Evolutionary conservation across 2,113 vertebrate genomes (phyloP).

Genomic region (Dolichotis patagonum): DNA sequence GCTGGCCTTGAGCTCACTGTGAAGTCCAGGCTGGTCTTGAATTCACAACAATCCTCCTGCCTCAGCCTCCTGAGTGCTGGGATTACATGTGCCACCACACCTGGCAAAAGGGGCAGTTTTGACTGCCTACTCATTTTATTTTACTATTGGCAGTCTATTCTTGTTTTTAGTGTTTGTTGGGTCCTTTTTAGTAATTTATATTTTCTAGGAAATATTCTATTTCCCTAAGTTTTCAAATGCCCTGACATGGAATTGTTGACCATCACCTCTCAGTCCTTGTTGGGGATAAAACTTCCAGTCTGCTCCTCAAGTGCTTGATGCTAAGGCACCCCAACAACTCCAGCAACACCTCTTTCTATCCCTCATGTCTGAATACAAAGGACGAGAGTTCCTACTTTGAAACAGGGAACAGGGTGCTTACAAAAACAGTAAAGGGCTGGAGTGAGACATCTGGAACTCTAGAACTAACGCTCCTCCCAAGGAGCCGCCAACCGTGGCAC

Average conservation of each 20-base stretch:
- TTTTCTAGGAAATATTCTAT: conserved; percentile 28
- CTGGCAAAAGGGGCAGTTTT: not conserved
- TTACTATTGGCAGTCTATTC: not conserved
- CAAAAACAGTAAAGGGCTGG: not conserved
- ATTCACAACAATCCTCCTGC: no score
- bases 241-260: not conserved
- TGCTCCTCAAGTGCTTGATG: not conserved
- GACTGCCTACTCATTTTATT: not conserved
- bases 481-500: not conserved
- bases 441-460: not conserved
- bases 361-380: not conserved
- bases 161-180: not conserved
- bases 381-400: not conserved
- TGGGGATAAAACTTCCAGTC: not conserved
- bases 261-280: not conserved
- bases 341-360: not conserved
- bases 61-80: no score
- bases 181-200: not conserved
- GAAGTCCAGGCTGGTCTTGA: no score
- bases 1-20: no score
- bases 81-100: no score
- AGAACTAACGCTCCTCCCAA: not conserved
- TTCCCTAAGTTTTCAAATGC: conserved; percentile 25
- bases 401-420: not conserved
- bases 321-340: not conserved